Percentiles rank a stretch among this genome's conserved stretches.
phyloP scores from a whole-genome alignment of 2,888 invertebrate species.

The Acronicta leporina region DNA sequence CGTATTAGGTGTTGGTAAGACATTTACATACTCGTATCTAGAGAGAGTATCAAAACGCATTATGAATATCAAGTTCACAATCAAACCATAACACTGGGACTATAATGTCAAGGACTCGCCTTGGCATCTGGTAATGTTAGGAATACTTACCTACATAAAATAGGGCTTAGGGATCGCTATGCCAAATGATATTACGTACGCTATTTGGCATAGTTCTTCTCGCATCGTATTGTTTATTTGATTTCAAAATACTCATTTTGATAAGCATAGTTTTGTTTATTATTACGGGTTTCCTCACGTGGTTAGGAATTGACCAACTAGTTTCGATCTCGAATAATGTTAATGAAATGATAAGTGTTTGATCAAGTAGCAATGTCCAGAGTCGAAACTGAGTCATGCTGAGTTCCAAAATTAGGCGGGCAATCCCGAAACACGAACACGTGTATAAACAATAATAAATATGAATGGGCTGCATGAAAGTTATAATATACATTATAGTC shows the following conservation, averaged over 20 bases:
- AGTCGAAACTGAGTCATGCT: background rate
- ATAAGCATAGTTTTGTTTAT: background rate
- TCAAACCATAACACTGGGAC: constrained; percentile 10
- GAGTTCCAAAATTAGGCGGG: background rate
- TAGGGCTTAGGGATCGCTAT: constrained; percentile 24
- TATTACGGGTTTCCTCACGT: background rate
- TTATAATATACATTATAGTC: background rate
- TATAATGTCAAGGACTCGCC: constrained; percentile 44
- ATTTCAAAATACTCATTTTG: constrained; percentile 10
- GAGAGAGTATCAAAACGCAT: constrained; percentile 16
- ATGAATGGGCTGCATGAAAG: background rate
- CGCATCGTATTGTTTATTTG: constrained; percentile 9
- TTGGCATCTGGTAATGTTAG: constrained; percentile 47
- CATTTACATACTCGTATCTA: constrained; percentile 31
- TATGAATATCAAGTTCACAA: constrained; percentile 39
- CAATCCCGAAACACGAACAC: background rate
- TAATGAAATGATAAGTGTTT: no score
- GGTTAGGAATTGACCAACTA: no score
- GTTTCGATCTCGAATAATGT: background rate
- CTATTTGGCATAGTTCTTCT: constrained; percentile 12
- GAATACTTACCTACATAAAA: constrained; percentile 29
- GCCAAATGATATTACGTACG: constrained; percentile 8
- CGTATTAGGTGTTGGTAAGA: constrained; percentile 10
- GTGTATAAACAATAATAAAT: background rate
- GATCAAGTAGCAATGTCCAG: background rate